A percentile compares a stretch with the other conserved stretches of the same genome.
Evolutionary conservation across 1,140 invertebrate species (phyloP).

Genomic region (Lithobius niger): DNA sequence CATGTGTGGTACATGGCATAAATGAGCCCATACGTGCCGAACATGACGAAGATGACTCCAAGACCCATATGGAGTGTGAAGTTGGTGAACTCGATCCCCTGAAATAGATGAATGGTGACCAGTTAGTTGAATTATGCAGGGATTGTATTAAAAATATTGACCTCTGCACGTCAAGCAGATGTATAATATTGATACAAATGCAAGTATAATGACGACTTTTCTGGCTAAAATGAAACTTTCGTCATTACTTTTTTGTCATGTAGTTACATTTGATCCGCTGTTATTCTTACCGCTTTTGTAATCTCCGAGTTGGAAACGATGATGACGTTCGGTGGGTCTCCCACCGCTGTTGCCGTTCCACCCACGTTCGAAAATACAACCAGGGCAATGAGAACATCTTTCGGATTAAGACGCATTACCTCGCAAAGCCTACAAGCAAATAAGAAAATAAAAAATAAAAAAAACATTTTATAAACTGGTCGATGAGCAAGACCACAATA

Average conservation of each 20-base stretch:
- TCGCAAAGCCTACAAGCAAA: conserved; percentile 55
- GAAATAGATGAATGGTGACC: conserved; percentile 14
- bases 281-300: conserved; percentile 45
- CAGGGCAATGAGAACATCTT: conserved; percentile 63
- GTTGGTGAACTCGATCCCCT: conserved; percentile 66
- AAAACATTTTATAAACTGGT: no score
- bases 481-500: no score
- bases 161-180: no score
- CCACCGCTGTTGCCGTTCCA: conserved; percentile 69
- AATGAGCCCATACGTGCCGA: conserved; percentile 54
- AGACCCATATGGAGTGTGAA: conserved; percentile 68
- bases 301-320: conserved; percentile 61
- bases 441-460: no score
- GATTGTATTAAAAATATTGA: no score
- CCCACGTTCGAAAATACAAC: conserved; percentile 79
- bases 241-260: no score
- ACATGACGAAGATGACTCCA: conserved; percentile 51
- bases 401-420: conserved; percentile 73
- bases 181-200: no score
- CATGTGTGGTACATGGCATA: conserved; percentile 57
- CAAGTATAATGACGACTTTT: no score
- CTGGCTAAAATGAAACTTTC: no score
- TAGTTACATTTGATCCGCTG: no score
- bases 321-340: conserved; percentile 82
- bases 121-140: no score